Evolutionary conservation across 2,888 invertebrate genomes (phyloP), one percentile per base, ranked within the genome.

Genomic region (Philhelius pedissequus): DNA sequence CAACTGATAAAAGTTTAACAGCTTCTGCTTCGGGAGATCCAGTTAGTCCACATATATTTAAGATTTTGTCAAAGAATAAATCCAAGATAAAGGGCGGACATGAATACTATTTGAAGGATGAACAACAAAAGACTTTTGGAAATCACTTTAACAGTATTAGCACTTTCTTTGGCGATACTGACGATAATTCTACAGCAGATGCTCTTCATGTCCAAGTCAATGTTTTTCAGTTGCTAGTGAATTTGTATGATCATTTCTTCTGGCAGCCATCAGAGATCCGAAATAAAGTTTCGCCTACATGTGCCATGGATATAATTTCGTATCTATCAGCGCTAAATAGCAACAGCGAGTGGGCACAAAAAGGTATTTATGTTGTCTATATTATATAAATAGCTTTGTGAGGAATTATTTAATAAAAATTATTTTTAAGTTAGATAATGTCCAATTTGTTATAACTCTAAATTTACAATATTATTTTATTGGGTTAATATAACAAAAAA

Each of bases 311-410:
- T 86, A 92, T 94, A 92, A 91, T 92, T 84, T 89, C 90, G 35
- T 95, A 94, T 89, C 88, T 95, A 25, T 92, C 90, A 88, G 94
- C 93, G 70, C 92, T 93, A 74, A 92, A 88, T 89, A 94, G 92
- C 87, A 96, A 93, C 88, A 92, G 93, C 88, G 91, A 92, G 50
- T 96, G 96, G 96, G 96, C 96, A 9, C 94, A 95, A 38, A 95
- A 94, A 92, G 95, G 96, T 96, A 90, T 94, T 95, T 94, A 25
- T 3, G 1, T 4, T 48, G 22, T 20, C n/a, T n/a, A n/a, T n/a
- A n/a, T n/a, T n/a, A n/a, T n/a, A n/a, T n/a, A n/a, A n/a, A n/a
- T n/a, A n/a, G n/a, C n/a, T n/a, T n/a, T n/a, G n/a, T n/a, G n/a
- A n/a, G n/a, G n/a, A n/a, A n/a, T n/a, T n/a, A n/a, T n/a, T n/a